Evolutionary conservation across 2,888 invertebrate species (phyloP).

Genomic region (Allolobophora icterica): DNA sequence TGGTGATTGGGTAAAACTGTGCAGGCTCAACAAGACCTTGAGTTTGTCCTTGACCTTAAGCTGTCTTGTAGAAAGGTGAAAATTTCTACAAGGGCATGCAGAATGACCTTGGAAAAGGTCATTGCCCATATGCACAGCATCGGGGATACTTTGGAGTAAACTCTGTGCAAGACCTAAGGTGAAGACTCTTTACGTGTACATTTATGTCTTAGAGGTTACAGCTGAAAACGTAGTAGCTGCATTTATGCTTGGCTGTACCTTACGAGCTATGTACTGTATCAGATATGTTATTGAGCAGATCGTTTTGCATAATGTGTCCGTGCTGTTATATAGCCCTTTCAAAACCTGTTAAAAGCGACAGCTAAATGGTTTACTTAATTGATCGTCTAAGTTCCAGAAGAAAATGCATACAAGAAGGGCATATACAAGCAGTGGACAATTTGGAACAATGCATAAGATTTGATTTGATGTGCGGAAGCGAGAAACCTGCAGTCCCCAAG

Average conservation of each 20-base stretch:
- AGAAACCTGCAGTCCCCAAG: background rate
- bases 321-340: no score
- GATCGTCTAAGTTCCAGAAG: background rate
- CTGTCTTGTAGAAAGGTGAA: background rate
- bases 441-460: background rate
- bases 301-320: background rate
- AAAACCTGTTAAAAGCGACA: no score
- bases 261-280: background rate
- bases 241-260: background rate
- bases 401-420: background rate
- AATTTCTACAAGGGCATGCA: background rate
- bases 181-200: background rate
- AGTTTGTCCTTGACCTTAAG: constrained; percentile 8
- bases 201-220: background rate
- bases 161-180: background rate
- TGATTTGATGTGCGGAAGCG: background rate
- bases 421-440: background rate
- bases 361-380: background rate
- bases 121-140: background rate
- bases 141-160: background rate
- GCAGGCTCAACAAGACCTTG: background rate
- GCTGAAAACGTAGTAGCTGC: background rate
- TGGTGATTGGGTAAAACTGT: background rate
- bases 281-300: background rate
- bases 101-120: background rate